Conservation (phyloP, 2,888 invertebrate species). For the Drosophila macrospina region DNA sequence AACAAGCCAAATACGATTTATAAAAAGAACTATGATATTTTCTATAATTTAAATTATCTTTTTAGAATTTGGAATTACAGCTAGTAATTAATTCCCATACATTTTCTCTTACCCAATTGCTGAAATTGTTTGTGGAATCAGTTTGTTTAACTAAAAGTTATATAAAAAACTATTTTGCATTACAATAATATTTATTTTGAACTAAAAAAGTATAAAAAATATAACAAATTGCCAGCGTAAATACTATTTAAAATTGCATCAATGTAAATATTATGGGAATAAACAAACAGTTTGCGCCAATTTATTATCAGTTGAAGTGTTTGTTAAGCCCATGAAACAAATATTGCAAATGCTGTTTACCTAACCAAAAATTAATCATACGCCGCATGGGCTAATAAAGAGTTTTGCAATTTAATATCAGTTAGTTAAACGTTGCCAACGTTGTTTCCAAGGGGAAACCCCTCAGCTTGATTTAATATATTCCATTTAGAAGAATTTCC, state of each 20-base stretch:
- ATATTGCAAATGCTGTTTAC: slow-evolving; percentile 1
- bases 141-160: background rate
- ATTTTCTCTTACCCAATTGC: no score
- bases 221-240: background rate
- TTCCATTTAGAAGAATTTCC: background rate
- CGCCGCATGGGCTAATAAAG: background rate
- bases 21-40: no score
- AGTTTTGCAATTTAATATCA: background rate
- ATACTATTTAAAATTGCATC: slow-evolving; percentile 1
- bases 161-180: background rate
- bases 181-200: slow-evolving; percentile 2
- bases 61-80: no score
- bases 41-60: no score
- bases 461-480: no score
- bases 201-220: no score
- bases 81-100: no score
- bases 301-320: slow-evolving; percentile 11
- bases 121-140: background rate
- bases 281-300: slow-evolving; percentile 2
- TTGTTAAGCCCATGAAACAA: slow-evolving; percentile 7
- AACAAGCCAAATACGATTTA: no score
- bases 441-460: no score
- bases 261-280: slow-evolving; percentile 11
- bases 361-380: slow-evolving; percentile 1
- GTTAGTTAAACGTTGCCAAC: no score